phyloP scores from a whole-genome alignment of 2,888 invertebrate species.

The Notodonta ziczac region DNA sequence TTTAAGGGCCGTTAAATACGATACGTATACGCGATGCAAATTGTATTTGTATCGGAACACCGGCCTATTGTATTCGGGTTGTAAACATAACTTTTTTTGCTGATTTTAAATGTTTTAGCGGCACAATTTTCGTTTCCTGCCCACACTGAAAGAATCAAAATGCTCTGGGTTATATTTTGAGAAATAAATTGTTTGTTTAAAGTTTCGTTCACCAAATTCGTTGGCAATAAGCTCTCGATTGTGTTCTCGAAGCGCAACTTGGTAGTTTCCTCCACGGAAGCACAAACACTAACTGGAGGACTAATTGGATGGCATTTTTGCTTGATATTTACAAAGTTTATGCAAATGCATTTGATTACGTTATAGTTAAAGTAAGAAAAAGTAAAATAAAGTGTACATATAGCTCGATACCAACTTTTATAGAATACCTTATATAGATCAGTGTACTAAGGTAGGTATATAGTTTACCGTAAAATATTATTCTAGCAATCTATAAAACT shows the following conservation, averaged over 20 bases:
- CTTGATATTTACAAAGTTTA: constrained; percentile 73
- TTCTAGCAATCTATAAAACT: no score
- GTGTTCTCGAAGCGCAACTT: constrained; percentile 55
- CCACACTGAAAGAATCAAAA: no score
- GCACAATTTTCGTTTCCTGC: no score
- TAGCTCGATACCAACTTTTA: no score
- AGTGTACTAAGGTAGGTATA: no score
- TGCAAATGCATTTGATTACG: constrained; percentile 63
- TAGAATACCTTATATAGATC: no score
- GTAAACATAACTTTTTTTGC: not conserved
- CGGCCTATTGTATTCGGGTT: constrained; percentile 7
- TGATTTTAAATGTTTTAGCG: not conserved
- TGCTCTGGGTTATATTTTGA: constrained; percentile 8
- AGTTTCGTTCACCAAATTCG: constrained; percentile 55
- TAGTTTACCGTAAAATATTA: no score
- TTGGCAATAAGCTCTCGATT: constrained; percentile 66
- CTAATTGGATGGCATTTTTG: constrained; percentile 76
- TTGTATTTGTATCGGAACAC: constrained; percentile 44
- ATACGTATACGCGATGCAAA: constrained; percentile 47
- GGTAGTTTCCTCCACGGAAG: constrained; percentile 60
- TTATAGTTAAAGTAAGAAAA: not conserved
- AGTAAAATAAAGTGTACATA: no score
- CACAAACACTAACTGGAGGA: constrained; percentile 51
- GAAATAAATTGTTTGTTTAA: constrained; percentile 26
- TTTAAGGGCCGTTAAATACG: constrained; percentile 52